These are phyloP conservation scores for Oryzias curvinotus DNA, from an alignment of 2,113 vertebrate species.

Conservation along the genomic window DNA sequence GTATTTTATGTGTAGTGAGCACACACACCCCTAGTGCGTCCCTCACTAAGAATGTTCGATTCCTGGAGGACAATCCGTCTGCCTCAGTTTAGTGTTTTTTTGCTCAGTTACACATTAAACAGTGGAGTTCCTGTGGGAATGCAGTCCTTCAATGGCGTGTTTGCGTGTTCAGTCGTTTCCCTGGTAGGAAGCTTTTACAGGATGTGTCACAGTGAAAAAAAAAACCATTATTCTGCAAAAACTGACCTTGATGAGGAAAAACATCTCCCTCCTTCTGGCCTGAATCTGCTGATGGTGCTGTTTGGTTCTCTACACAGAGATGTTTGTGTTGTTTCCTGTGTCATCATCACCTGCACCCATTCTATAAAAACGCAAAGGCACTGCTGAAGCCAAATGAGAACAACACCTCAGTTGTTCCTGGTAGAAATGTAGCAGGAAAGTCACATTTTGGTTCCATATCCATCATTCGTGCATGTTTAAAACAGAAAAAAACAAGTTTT, in stretches of 20 bases:
- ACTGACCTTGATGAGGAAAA: not conserved
- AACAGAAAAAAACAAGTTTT: too few species aligned
- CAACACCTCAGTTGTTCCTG: too few species aligned
- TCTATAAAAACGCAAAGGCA: too few species aligned
- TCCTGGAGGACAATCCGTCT: conserved; percentile 28
- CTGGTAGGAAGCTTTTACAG: conserved; percentile 10
- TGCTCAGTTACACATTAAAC: not conserved
- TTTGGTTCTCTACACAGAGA: too few species aligned
- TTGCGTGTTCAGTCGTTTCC: conserved; percentile 10
- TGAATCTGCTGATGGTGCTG: not conserved
- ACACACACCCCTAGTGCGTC: conserved; percentile 26
- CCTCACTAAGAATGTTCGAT: conserved; percentile 30
- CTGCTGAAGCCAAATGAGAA: too few species aligned
- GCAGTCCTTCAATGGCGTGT: not conserved
- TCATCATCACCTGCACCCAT: too few species aligned
- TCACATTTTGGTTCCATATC: too few species aligned
- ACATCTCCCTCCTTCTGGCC: not conserved
- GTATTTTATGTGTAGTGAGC: too few species aligned
- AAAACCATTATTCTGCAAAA: conserved; percentile 1
- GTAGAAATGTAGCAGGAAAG: too few species aligned
- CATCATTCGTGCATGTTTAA: too few species aligned
- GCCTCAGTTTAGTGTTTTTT: conserved; percentile 16
- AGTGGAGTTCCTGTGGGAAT: not conserved
- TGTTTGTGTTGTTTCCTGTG: too few species aligned
- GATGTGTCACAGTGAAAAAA: conserved; percentile 6